Percentiles rank a stretch among this genome's conserved stretches.
Evolutionary conservation across 2,888 invertebrate genomes (phyloP).

Genomic region (Thera obeliscata): DNA sequence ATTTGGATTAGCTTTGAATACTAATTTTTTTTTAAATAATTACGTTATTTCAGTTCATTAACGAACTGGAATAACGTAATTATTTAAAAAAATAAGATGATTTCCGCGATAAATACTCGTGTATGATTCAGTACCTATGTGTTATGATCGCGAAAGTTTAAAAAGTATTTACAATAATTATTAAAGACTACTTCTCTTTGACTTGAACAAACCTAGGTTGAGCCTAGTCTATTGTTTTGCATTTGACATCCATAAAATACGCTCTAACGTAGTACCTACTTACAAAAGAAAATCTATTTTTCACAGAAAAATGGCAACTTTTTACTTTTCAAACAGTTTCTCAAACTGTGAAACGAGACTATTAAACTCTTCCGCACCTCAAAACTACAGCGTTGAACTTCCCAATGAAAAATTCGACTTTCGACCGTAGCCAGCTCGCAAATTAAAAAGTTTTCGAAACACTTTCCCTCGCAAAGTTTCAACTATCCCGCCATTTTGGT

Average conservation of each 20-base stretch:
- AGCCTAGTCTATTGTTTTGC: too few species aligned
- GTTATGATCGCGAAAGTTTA: too few species aligned
- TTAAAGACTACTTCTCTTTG: too few species aligned
- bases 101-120: too few species aligned
- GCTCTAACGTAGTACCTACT: neutral
- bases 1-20: too few species aligned
- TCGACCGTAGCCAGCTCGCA: constrained; percentile 61
- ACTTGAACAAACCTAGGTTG: too few species aligned
- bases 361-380: constrained; percentile 62
- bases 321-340: constrained; percentile 43
- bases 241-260: neutral
- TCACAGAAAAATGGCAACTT: constrained; percentile 39
- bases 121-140: too few species aligned
- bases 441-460: constrained; percentile 75
- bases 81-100: too few species aligned
- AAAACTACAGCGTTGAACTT: constrained; percentile 47
- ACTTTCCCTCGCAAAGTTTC: constrained; percentile 71
- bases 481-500: constrained; percentile 79
- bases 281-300: constrained; percentile 35
- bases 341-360: constrained; percentile 57
- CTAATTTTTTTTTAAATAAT: too few species aligned
- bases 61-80: too few species aligned
- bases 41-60: too few species aligned
- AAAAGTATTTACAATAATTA: too few species aligned
- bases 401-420: constrained; percentile 75